Percentiles rank a stretch among this genome's conserved stretches.
phyloP scores from a whole-genome alignment of 2,888 invertebrate species.

The Epiperipatus broadwayi region DNA sequence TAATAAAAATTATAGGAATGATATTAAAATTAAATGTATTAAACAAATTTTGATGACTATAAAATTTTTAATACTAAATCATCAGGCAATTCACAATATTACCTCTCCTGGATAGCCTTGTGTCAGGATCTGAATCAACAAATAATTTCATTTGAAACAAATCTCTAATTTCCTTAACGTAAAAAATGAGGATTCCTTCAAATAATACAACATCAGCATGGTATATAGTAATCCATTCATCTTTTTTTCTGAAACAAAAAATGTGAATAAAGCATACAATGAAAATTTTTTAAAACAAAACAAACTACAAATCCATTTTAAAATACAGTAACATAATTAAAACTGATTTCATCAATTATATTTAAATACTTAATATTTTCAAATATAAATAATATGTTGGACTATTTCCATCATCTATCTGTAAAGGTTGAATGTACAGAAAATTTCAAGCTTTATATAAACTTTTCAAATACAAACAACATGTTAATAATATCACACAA shows the following conservation, averaged over 20 bases:
- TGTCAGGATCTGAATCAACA: conserved; percentile 97
- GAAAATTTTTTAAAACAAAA: conserved; percentile 6
- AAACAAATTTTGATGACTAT: conserved; percentile 1
- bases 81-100: conserved; percentile 17
- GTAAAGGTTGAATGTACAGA: too few relatives aligned
- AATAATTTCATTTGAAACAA: conserved; percentile 97
- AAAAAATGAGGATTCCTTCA: conserved; percentile 95
- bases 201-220: conserved; percentile 91
- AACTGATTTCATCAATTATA: too few relatives aligned
- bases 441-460: too few relatives aligned
- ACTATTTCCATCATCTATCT: too few relatives aligned
- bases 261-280: conserved; percentile 10
- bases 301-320: background rate
- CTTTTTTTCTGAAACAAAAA: conserved; percentile 19
- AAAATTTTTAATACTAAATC: conserved; percentile 5
- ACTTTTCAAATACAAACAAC: too few relatives aligned
- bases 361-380: too few relatives aligned
- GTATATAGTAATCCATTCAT: conserved; percentile 47
- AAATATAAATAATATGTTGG: too few relatives aligned
- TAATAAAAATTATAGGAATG: conserved; percentile 6
- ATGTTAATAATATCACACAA: too few relatives aligned
- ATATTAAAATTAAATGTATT: background rate
- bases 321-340: background rate
- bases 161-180: conserved; percentile 79
- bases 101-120: conserved; percentile 85